phyloP scores from a whole-genome alignment of 2,113 vertebrate genomes.

The Bos taurus region DNA sequence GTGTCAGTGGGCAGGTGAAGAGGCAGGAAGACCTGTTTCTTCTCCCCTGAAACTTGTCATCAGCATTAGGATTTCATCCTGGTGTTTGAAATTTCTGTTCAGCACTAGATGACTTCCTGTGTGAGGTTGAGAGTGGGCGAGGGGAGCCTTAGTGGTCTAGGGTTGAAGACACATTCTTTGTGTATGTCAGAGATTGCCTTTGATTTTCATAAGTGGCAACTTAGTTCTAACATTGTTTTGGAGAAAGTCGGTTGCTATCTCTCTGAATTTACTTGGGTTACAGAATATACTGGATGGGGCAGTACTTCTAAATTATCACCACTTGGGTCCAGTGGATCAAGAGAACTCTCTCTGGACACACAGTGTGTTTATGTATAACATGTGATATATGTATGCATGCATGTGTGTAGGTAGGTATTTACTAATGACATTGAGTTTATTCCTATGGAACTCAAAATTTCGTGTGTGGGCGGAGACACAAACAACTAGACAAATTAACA shows the following conservation, averaged over 20 bases:
- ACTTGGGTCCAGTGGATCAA: neutral
- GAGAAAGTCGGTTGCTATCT: neutral
- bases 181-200: neutral
- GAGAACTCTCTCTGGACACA: neutral
- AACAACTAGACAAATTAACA: neutral
- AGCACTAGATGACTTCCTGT: neutral
- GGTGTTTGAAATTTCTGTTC: neutral
- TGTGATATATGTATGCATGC: neutral
- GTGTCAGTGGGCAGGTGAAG: neutral
- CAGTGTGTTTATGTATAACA: neutral
- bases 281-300: neutral
- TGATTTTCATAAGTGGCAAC: neutral
- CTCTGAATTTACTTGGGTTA: neutral
- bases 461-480: neutral
- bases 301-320: neutral
- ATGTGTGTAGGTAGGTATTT: neutral
- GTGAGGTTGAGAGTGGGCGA: accelerated
- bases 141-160: neutral
- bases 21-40: neutral
- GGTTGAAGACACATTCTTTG: neutral
- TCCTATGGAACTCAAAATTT: neutral
- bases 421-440: neutral
- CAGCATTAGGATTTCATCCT: neutral
- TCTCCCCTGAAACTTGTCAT: neutral
- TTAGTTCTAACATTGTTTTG: neutral